These are phyloP conservation scores for Galerucella nymphaeae DNA, from an alignment of 2,888 invertebrate genomes.

Conservation along the genomic window DNA sequence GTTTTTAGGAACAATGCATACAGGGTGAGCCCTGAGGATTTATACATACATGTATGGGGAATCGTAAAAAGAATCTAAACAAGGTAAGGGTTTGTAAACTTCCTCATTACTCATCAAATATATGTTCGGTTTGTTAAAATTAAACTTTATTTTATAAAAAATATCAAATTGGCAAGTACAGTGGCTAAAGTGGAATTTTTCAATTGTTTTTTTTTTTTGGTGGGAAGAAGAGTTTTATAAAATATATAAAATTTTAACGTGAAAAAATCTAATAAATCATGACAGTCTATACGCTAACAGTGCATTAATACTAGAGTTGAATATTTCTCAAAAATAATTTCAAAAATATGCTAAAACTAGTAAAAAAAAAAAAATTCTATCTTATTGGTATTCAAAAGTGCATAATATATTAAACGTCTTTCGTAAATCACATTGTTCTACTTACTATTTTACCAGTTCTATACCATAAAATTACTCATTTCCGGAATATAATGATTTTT, in stretches of 20 bases:
- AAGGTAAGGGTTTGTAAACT: too few species aligned
- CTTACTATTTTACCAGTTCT: constrained; percentile 1
- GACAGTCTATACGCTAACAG: constrained; percentile 1
- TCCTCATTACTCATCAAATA: too few species aligned
- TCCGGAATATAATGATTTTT: not conserved
- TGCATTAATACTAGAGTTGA: too few species aligned
- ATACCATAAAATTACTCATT: not conserved
- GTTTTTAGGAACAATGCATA: too few species aligned
- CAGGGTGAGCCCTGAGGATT: too few species aligned
- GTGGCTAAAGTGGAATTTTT: constrained; percentile 38
- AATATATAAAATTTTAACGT: constrained; percentile 7
- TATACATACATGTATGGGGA: too few species aligned
- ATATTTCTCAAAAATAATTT: not conserved
- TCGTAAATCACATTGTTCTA: constrained; percentile 4
- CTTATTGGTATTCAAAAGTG: not conserved
- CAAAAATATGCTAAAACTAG: not conserved
- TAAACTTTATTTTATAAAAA: not conserved
- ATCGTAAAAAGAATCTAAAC: too few species aligned
- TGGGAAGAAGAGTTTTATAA: not conserved
- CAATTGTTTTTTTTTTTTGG: not conserved
- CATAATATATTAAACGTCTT: not conserved
- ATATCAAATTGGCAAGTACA: constrained; percentile 41
- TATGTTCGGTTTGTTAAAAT: not conserved
- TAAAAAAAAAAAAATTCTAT: not conserved
- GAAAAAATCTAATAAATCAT: not conserved